Percentiles rank a stretch among this genome's conserved stretches.
phyloP scores from a whole-genome alignment of 2,113 vertebrate species.

The Antechinus flavipes region DNA sequence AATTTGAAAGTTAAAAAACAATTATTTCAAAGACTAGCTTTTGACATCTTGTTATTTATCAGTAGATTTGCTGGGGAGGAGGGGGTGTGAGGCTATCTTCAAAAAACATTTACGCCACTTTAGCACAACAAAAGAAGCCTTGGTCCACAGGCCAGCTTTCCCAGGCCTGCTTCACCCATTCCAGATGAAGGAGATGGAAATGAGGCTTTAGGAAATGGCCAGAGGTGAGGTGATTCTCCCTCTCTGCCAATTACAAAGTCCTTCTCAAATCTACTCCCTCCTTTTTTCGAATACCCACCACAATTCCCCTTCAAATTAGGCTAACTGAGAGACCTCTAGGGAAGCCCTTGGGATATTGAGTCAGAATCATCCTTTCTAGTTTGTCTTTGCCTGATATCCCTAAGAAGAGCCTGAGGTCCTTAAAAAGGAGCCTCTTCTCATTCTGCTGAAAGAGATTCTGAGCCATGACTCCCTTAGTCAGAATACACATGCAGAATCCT shows the following conservation, averaged over 20 bases:
- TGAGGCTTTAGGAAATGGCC: not conserved
- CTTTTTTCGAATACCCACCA: not conserved
- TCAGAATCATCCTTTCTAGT: not conserved
- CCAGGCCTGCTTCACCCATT: constrained; percentile 12
- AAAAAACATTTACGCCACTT: constrained; percentile 7
- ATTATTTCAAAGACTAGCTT: constrained; percentile 46
- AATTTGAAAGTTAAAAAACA: constrained; percentile 59
- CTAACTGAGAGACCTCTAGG: constrained; percentile 14
- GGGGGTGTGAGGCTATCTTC: not conserved
- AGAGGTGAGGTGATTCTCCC: constrained; percentile 1
- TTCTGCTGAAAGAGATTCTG: not conserved
- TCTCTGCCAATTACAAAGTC: not conserved
- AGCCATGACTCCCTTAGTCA: not conserved
- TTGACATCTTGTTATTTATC: constrained; percentile 35
- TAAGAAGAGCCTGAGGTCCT: not conserved
- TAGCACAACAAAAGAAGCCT: constrained; percentile 19
- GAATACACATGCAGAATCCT: not conserved
- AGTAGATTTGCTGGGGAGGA: not conserved
- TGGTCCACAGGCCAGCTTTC: not conserved
- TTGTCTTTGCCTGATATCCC: not conserved
- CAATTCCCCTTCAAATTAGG: not conserved
- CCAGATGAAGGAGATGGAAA: constrained; percentile 22
- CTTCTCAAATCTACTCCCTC: not conserved
- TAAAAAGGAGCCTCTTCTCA: not conserved
- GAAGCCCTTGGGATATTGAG: not conserved